These are phyloP conservation scores for Perca schrenkii DNA, from an alignment of 2,113 vertebrate genomes.

Conservation along the genomic window DNA sequence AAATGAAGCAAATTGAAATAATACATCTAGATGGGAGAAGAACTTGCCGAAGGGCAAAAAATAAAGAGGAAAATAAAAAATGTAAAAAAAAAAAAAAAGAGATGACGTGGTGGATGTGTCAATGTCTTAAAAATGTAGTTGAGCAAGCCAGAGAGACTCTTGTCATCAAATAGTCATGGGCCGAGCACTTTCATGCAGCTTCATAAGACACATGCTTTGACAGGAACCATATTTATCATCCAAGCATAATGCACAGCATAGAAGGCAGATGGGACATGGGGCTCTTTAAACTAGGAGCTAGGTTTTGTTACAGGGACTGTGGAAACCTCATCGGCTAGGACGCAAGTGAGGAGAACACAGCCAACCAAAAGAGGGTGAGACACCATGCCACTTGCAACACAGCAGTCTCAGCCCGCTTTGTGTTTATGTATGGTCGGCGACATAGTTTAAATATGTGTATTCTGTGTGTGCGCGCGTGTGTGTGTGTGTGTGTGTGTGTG, in stretches of 20 bases:
- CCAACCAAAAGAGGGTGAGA: constrained; percentile 19
- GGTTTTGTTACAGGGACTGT: constrained; percentile 50
- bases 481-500: constrained; percentile 23
- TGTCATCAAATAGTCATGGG: constrained; percentile 57
- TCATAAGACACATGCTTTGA: constrained; percentile 31
- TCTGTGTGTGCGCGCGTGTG: neutral
- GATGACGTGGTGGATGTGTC: neutral
- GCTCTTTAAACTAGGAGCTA: constrained; percentile 50
- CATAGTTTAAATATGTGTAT: constrained; percentile 40
- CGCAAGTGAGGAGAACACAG: constrained; percentile 17
- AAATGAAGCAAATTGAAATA: neutral
- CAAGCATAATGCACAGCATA: constrained; percentile 54
- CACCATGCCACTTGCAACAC: constrained; percentile 21
- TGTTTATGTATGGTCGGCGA: constrained; percentile 24
- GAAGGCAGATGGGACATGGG: constrained; percentile 30
- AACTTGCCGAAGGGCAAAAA: neutral
- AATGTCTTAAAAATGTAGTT: constrained; percentile 28
- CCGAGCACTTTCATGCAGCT: constrained; percentile 28
- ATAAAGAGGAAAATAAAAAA: neutral
- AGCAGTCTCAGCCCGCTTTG: constrained; percentile 2
- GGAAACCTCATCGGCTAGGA: constrained; percentile 32
- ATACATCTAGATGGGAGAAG: neutral
- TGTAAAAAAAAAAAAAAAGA: neutral
- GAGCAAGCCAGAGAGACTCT: constrained; percentile 16
- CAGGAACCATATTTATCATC: constrained; percentile 51